Evolutionary conservation across 1,140 invertebrate genomes (phyloP).

Genomic region (Batillaria attramentaria): DNA sequence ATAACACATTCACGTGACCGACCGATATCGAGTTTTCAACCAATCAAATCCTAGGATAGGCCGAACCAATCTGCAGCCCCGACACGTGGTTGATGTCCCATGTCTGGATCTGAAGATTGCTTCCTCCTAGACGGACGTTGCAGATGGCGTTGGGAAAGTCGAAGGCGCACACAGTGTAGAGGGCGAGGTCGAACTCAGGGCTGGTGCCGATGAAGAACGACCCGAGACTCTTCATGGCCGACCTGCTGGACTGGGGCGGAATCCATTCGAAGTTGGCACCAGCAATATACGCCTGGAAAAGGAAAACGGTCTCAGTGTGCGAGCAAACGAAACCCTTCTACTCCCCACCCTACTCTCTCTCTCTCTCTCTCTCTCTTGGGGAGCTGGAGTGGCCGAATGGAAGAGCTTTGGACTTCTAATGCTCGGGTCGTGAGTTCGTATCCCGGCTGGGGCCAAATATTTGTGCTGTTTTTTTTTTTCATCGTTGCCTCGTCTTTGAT

Average conservation of each 20-base stretch:
- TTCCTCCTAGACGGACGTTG: constrained; percentile 29
- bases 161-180: constrained; percentile 80
- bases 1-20: neutral
- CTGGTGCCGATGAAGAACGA: constrained; percentile 89
- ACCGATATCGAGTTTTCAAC: neutral
- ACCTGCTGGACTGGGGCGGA: constrained; percentile 72
- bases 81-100: constrained; percentile 47
- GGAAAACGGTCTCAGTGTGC: too few relatives aligned
- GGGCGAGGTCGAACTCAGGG: constrained; percentile 89
- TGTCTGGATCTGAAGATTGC: constrained; percentile 40
- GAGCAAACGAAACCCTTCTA: too few relatives aligned
- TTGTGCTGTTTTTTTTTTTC: too few relatives aligned
- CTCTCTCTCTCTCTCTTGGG: too few relatives aligned
- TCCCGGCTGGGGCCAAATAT: too few relatives aligned
- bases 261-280: constrained; percentile 81
- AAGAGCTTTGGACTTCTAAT: too few relatives aligned
- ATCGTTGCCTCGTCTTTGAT: too few relatives aligned
- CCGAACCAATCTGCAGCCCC: constrained; percentile 47
- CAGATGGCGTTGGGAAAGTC: constrained; percentile 38
- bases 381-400: too few relatives aligned
- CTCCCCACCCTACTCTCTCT: too few relatives aligned
- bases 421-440: too few relatives aligned
- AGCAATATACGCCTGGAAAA: constrained; percentile 37
- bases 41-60: constrained; percentile 42
- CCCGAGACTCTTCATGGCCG: constrained; percentile 80